Percentiles rank a stretch among this genome's conserved stretches.
Conservation (phyloP, 2,797 vertebrate genomes). For the Thalassophryne amazonica region DNA sequence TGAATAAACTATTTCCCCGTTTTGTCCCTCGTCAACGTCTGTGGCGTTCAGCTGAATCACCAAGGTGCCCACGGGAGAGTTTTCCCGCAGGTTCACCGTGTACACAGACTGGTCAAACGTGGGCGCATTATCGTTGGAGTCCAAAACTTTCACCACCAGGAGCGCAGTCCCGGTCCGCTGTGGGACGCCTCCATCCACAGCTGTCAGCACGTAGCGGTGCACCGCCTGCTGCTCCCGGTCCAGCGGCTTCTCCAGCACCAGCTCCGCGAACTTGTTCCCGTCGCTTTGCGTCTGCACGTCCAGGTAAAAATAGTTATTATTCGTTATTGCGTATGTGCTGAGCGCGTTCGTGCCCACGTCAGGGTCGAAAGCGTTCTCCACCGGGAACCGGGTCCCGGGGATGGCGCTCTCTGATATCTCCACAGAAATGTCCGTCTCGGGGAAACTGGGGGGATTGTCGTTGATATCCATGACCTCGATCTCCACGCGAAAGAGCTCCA, state of each 20-base stretch:
- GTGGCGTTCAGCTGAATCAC: conserved; percentile 95
- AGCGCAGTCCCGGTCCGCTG: conserved; percentile 94
- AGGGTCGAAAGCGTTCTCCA: conserved; percentile 97
- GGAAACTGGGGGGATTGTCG: conserved; percentile 93
- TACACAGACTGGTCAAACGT: conserved; percentile 95
- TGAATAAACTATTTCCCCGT: conserved; percentile 95
- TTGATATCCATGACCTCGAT: conserved; percentile 98
- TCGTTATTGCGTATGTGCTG: conserved; percentile 93
- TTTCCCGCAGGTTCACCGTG: conserved; percentile 89
- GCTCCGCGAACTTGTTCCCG: conserved; percentile 94
- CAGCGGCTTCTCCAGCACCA: conserved; percentile 93
- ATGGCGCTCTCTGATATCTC: conserved; percentile 98
- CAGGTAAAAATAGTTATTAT: conserved; percentile 93
- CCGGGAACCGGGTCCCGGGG: conserved; percentile 95
- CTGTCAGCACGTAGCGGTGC: conserved; percentile 96
- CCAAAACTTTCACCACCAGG: conserved; percentile 92
- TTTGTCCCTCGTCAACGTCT: conserved; percentile 93
- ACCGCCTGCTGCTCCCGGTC: conserved; percentile 96
- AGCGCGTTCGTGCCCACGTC: conserved; percentile 97
- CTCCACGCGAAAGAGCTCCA: conserved; percentile 96
- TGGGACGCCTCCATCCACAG: conserved; percentile 92
- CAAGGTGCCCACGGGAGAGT: conserved; percentile 90
- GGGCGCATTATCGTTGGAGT: conserved; percentile 97
- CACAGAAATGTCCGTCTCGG: conserved; percentile 92
- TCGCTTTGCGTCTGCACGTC: conserved; percentile 97